These are phyloP conservation scores for Heliangelus exortis DNA, from an alignment of 2,797 vertebrate genomes.

Conservation along the genomic window DNA sequence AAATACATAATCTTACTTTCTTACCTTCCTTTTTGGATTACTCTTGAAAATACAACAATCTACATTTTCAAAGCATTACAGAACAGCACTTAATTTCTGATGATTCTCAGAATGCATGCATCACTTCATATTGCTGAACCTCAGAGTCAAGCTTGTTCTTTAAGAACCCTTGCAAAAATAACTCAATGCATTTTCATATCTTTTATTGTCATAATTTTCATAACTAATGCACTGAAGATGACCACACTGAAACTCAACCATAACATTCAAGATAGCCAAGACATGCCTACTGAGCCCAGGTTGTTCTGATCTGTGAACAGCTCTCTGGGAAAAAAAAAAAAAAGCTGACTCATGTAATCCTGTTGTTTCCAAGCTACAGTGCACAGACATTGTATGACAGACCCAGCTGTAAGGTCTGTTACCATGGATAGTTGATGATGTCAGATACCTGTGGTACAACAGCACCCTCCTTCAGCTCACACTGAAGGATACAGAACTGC, in stretches of 20 bases:
- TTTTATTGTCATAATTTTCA: neutral
- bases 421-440: neutral
- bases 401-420: neutral
- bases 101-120: neutral
- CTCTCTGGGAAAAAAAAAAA: neutral
- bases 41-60: neutral
- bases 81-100: neutral
- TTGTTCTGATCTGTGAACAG: neutral
- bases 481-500: neutral
- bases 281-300: neutral
- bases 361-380: neutral
- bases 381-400: neutral
- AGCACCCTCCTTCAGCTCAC: conserved; percentile 13
- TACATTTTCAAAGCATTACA: neutral
- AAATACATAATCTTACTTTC: neutral
- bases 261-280: neutral
- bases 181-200: neutral
- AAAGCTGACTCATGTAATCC: neutral
- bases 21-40: neutral
- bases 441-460: neutral
- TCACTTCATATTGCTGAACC: neutral
- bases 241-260: neutral
- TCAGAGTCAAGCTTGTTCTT: neutral
- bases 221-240: neutral
- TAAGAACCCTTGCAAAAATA: neutral